Conservation (phyloP, 2,113 vertebrate genomes). For the Pelvicachromis taeniatus region DNA sequence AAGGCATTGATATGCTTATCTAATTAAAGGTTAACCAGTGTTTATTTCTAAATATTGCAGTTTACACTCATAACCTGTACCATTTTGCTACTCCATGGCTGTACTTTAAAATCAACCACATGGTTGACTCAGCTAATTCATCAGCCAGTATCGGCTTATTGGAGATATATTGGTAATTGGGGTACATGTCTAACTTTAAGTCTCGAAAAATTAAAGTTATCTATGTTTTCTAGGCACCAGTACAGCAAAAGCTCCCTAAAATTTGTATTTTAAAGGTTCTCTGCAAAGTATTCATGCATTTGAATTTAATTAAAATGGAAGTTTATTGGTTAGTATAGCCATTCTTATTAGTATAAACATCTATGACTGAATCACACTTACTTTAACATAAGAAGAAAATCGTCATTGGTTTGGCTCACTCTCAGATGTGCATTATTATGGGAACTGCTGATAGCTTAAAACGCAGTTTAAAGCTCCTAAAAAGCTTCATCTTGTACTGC, state of each 20-base stretch:
- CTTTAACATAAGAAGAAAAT: not conserved
- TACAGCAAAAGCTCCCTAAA: not conserved
- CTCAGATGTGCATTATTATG: not conserved
- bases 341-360: not conserved
- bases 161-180: not conserved
- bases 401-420: not conserved
- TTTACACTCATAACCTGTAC: not conserved
- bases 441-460: not conserved
- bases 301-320: not conserved
- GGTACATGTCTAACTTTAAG: not conserved
- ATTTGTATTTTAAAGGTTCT: not conserved
- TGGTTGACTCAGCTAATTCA: not conserved
- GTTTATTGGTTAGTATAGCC: not conserved
- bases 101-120: not conserved
- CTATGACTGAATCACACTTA: not conserved
- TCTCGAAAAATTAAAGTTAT: rapidly evolving
- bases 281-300: not conserved
- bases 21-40: not conserved
- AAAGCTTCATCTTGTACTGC: rapidly evolving
- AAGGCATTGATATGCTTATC: not conserved
- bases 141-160: not conserved
- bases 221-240: not conserved
- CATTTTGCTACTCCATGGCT: not conserved
- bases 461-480: not conserved
- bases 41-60: not conserved